Evolutionary conservation across 2,113 vertebrate species (phyloP).

Genomic region (Glaucidium brasilianum): DNA sequence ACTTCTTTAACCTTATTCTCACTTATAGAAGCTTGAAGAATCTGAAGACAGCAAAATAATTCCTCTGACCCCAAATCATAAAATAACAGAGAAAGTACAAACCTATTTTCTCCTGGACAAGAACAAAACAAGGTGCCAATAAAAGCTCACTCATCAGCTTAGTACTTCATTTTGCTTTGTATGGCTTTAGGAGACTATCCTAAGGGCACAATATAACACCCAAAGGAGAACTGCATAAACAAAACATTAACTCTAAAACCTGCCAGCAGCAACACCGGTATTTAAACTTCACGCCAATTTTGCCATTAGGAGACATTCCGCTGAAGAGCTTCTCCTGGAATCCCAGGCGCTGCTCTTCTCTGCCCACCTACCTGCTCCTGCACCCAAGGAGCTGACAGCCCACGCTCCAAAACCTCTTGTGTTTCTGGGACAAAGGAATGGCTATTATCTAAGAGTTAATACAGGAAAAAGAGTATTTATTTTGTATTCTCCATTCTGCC

Average conservation of each 20-base stretch:
- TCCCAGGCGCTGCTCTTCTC: not conserved
- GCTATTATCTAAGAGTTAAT: not conserved
- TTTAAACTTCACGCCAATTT: not conserved
- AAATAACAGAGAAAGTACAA: not conserved
- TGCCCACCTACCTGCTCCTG: not conserved
- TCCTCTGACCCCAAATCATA: not conserved
- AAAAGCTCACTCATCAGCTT: not conserved
- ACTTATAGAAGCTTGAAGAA: not conserved
- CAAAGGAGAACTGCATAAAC: not conserved
- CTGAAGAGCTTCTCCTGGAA: not conserved
- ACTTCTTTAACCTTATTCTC: not conserved
- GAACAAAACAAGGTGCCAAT: not conserved
- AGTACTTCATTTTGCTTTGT: not conserved
- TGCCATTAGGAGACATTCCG: not conserved
- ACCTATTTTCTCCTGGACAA: not conserved
- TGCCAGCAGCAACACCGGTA: not conserved
- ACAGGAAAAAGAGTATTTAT: not conserved
- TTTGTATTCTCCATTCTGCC: not conserved
- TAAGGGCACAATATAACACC: not conserved
- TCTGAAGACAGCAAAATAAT: not conserved
- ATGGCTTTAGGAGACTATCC: not conserved
- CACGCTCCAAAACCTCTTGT: not conserved
- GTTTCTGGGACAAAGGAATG: not conserved
- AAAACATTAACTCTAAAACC: not conserved
- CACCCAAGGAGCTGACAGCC: fast-evolving